Base-by-base conservation (phyloP, 1,140 invertebrate genomes). In the Zaprionus africanus region DNA sequence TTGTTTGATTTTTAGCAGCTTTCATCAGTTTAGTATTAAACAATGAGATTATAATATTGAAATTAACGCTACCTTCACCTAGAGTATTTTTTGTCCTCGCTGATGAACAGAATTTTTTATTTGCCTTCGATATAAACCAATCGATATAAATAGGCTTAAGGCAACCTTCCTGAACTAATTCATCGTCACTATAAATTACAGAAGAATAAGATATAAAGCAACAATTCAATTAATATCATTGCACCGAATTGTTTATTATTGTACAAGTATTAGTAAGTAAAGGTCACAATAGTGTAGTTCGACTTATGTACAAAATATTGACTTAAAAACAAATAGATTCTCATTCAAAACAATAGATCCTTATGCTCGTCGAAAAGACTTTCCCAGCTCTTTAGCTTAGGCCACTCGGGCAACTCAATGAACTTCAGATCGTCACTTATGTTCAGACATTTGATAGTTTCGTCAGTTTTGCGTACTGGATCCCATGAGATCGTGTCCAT, bases 311-410 rank as follows among this genome's bases (percentile, higher is more conserved):
- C 53, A 62, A 26, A 26, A 38, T 26, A 51, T 41, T 38, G 22
- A 15, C 26, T 17, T 4, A 36, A 38, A 19, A 31, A 2, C 28
- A 31, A 9, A 1, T 4, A 36, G 3, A 17, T 59, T 3, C 5
- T 26, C 13, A 5, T 9, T 71, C 69, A 91, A 28, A 75, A 88
- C 0, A 92, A 49, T 51, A 92, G 67, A 6, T 91, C 83, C 43
- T 70, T 82, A 38, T 84, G 72, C 2, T 84, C 68, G 24, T 79
- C 78, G 36, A 60, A 93, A 0, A 93, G 71, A 41, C 91, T 86
- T 59, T 92, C 90, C 93, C 94, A 94, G 43, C 91, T 70, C 67
- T 90, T 80, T 24, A 93, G 31, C 54, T 93, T 92, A 0, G 92
- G 73, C 61, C 69, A 78, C 54, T 93, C 93, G 1, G 93, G 93